Evolutionary conservation across 2,113 vertebrate species (phyloP).

Genomic region (Coryphaenoides rupestris): DNA sequence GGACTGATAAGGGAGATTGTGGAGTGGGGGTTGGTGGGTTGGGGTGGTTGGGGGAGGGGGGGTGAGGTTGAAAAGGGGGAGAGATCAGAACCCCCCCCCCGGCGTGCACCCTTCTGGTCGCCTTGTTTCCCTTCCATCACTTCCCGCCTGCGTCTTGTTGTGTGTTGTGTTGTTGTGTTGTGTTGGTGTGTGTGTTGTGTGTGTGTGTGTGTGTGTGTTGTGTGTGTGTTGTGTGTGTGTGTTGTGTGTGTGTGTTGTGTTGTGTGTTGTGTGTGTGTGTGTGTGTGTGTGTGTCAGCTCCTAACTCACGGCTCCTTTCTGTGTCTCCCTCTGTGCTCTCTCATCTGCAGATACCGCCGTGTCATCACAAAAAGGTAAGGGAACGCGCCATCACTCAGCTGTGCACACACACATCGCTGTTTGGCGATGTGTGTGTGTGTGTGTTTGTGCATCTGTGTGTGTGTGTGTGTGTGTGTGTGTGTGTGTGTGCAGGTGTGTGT

Average conservation of each 20-base stretch:
- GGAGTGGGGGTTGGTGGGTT: too few species aligned
- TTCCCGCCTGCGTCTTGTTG: constrained; percentile 18
- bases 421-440: too few species aligned
- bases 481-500: too few species aligned
- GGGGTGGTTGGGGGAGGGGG: too few species aligned
- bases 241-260: too few species aligned
- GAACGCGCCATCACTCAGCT: constrained; percentile 31
- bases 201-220: too few species aligned
- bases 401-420: constrained; percentile 24
- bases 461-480: too few species aligned
- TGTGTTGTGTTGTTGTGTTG: constrained; percentile 28
- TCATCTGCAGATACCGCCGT: constrained; percentile 62
- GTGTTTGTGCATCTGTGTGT: too few species aligned
- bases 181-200: constrained; percentile 2
- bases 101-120: constrained; percentile 23
- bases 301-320: constrained; percentile 46
- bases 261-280: too few species aligned
- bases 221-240: too few species aligned
- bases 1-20: not conserved
- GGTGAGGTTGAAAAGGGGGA: too few species aligned
- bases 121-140: constrained; percentile 20
- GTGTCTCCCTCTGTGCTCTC: constrained; percentile 41
- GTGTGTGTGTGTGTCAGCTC: constrained; percentile 31
- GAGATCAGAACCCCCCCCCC: constrained; percentile 35
- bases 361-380: constrained; percentile 73